These are phyloP conservation scores for Parelbella ahira DNA, from an alignment of 2,888 invertebrate genomes.

Conservation along the genomic window DNA sequence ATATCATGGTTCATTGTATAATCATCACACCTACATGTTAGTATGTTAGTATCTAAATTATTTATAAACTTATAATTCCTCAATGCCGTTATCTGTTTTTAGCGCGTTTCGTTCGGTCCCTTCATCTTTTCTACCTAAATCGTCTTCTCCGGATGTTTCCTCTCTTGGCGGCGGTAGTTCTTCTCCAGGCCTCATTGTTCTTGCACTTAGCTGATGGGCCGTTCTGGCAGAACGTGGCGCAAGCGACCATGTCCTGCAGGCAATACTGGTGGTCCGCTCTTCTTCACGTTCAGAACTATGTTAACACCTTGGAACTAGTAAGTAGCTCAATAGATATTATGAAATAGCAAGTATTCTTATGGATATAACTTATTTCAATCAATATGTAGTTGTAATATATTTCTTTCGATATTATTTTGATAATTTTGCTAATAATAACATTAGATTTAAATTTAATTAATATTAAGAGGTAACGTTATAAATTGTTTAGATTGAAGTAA, in stretches of 20 bases:
- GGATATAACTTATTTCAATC: no score
- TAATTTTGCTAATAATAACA: no score
- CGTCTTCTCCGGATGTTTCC: slow-evolving; percentile 55
- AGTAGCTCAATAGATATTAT: slow-evolving; percentile 28
- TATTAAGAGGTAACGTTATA: no score
- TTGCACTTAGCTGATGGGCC: slow-evolving; percentile 50
- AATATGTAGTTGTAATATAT: no score
- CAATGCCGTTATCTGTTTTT: slow-evolving; percentile 32
- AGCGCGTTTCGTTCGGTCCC: slow-evolving; percentile 45
- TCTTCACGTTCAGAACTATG: slow-evolving; percentile 51
- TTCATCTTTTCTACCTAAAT: slow-evolving; percentile 55
- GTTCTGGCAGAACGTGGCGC: slow-evolving; percentile 22
- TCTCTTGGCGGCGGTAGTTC: slow-evolving; percentile 41
- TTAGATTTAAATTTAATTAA: no score
- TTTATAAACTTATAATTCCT: no score
- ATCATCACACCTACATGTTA: no score
- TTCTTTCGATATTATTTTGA: no score
- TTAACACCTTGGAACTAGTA: slow-evolving; percentile 41
- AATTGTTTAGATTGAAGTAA: no score
- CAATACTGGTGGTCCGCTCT: slow-evolving; percentile 54
- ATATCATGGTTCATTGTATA: no score
- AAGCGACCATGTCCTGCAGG: slow-evolving; percentile 42
- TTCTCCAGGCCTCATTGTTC: slow-evolving; percentile 47
- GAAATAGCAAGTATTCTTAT: no score
- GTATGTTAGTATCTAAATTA: no score